Percentiles rank a stretch among this genome's conserved stretches.
phyloP scores from a whole-genome alignment of 2,797 vertebrate species.

The Typhlichthys subterraneus region DNA sequence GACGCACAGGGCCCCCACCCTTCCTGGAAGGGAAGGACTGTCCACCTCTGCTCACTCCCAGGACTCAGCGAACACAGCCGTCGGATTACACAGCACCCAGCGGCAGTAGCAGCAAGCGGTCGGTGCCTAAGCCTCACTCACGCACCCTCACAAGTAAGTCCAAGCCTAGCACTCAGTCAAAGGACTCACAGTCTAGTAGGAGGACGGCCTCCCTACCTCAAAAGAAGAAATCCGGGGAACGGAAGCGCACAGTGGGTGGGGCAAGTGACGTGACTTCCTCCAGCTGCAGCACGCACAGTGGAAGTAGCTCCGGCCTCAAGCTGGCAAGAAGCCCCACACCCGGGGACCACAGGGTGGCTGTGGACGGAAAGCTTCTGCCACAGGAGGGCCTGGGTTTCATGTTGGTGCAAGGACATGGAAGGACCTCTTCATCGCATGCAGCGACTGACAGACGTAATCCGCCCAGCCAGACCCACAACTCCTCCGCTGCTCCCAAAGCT shows the following conservation, averaged over 20 bases:
- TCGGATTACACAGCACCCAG: slow-evolving; percentile 56
- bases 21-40: slow-evolving; percentile 93
- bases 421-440: slow-evolving; percentile 38
- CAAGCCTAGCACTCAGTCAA: slow-evolving; percentile 45
- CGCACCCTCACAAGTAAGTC: slow-evolving; percentile 35
- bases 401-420: slow-evolving; percentile 80
- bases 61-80: slow-evolving; percentile 85
- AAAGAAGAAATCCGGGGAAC: slow-evolving; percentile 58
- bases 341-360: slow-evolving; percentile 61
- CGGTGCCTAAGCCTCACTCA: slow-evolving; percentile 51
- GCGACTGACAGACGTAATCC: slow-evolving; percentile 56
- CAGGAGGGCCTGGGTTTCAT: slow-evolving; percentile 79
- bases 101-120: slow-evolving; percentile 44
- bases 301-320: slow-evolving; percentile 66
- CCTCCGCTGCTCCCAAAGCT: slow-evolving; percentile 50
- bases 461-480: slow-evolving; percentile 61
- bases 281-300: slow-evolving; percentile 51
- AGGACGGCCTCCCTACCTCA: slow-evolving; percentile 52
- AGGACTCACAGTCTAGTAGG: slow-evolving; percentile 41
- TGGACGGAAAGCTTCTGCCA: slow-evolving; percentile 78
- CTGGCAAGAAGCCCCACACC: slow-evolving; percentile 63
- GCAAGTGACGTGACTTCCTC: slow-evolving; percentile 61
- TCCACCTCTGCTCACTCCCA: slow-evolving; percentile 83
- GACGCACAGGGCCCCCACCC: slow-evolving; percentile 93
- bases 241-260: slow-evolving; percentile 40